These are phyloP conservation scores for Leptoteleia sp. DNA, from an alignment of 1,140 invertebrate genomes.

Conservation along the genomic window DNA sequence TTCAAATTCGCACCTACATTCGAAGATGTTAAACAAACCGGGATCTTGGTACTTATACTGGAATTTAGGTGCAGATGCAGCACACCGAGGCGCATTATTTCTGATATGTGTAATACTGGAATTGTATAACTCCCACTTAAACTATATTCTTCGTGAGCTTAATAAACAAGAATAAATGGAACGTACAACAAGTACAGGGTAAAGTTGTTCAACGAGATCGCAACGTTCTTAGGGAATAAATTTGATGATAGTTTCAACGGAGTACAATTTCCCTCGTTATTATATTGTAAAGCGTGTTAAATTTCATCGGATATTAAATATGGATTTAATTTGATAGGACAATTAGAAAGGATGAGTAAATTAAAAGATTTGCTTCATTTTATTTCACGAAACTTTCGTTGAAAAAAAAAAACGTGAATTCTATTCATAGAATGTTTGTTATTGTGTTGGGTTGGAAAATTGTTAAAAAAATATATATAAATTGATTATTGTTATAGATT, in stretches of 20 bases:
- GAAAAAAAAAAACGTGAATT: too few relatives aligned
- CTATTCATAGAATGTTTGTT: too few relatives aligned
- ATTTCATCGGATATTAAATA: too few relatives aligned
- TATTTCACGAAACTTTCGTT: too few relatives aligned
- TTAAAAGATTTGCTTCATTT: too few relatives aligned
- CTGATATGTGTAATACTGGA: constrained; percentile 40
- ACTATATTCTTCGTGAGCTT: constrained; percentile 29
- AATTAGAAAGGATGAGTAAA: too few relatives aligned
- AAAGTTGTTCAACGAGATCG: constrained; percentile 20
- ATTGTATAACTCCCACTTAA: constrained; percentile 44
- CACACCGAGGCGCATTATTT: constrained; percentile 34
- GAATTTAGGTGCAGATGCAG: constrained; percentile 37
- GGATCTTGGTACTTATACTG: constrained; percentile 21
- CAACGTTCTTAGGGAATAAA: neutral
- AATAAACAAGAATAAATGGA: constrained; percentile 35
- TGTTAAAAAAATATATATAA: too few relatives aligned
- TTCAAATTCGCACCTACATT: constrained; percentile 14
- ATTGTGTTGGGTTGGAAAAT: too few relatives aligned
- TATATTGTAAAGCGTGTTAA: too few relatives aligned
- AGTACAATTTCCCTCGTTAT: too few relatives aligned
- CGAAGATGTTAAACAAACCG: constrained; percentile 28
- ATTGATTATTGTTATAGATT: too few relatives aligned
- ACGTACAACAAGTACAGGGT: constrained; percentile 14
- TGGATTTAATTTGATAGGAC: too few relatives aligned
- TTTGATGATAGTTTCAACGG: constrained; percentile 4